Base-by-base conservation (phyloP, 2,888 invertebrate species). In the Xestia xanthographa region DNA sequence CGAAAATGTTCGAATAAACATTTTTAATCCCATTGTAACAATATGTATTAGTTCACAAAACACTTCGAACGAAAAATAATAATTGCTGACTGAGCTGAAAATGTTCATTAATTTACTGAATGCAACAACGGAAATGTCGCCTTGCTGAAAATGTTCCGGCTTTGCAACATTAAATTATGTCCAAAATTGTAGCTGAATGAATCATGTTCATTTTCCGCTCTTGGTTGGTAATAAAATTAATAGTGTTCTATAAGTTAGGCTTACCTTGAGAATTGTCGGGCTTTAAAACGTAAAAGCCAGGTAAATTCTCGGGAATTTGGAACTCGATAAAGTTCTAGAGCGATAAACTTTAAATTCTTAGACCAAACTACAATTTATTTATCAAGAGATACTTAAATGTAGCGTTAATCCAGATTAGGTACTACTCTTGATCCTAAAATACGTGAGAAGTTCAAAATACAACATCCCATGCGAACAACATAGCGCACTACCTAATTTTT, bases 41-140 rank as follows among this genome's bases (percentile, higher is more conserved):
- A 26, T 58, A 26, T 53, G 56, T 1, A 14, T 6, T 14, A 14
- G 2, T 53, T 63, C 38, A 43, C 11, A 63, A 65, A 65, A 63
- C 12, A 53, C 45, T 56, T 68, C 2, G 2, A 48, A 62, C 17
- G 20, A 9, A 69, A 75, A 66, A 41, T 14, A 45, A n/a, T n/a
- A n/a, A n/a, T n/a, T n/a, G 26, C 29, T 63, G 50, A 67, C 48
- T 45, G n/a, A 6, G n/a, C 22, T 43, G 3, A 43, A 71, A 71
- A 50, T 38, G 6, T 53, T 80, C 66, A 67, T 80, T 71, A 45
- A 58, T n/a, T 62, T 62, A 29, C 50, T 74, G 43, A 75, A 75
- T 66, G 68, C 48, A 72, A 58, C 50, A 71, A 67, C 66, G 66
- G 53, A 58, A 77, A 66, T 66, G 56, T 62, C 66, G 62, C 9